Conservation (phyloP, 1,140 invertebrate genomes). For the Heterodera carotae region DNA sequence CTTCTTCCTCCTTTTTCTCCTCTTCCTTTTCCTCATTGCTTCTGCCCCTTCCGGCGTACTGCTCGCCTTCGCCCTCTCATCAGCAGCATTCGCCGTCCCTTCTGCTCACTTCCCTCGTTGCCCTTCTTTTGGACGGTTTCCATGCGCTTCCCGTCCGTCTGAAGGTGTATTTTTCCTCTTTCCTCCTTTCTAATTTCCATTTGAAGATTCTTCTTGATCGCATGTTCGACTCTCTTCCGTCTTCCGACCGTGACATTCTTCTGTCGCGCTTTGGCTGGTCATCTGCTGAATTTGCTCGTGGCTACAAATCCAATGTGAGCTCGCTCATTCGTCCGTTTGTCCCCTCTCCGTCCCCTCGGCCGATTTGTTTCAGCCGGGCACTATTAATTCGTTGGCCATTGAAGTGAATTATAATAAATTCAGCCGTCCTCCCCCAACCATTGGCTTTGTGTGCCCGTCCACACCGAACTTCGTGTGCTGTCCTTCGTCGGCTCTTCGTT, state of each 20-base stretch:
- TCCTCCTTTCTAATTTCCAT: not conserved
- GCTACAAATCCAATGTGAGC: constrained; percentile 28
- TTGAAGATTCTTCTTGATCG: constrained; percentile 36
- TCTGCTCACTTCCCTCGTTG: not conserved
- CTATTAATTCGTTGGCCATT: too few relatives aligned
- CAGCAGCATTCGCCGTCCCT: not conserved
- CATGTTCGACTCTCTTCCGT: constrained; percentile 32
- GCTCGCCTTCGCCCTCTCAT: not conserved
- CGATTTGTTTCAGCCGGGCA: not conserved
- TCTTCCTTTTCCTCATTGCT: not conserved
- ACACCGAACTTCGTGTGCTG: constrained; percentile 32
- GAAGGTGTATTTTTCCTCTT: constrained; percentile 2
- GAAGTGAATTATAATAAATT: too few relatives aligned
- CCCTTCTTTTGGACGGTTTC: constrained; percentile 15
- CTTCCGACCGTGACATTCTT: constrained; percentile 21
- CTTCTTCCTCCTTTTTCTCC: not conserved
- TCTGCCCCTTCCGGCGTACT: not conserved
- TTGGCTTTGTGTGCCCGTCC: constrained; percentile 27
- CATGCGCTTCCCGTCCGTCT: constrained; percentile 44
- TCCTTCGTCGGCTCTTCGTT: constrained; percentile 28
- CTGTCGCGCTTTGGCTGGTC: constrained; percentile 33
- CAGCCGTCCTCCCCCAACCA: not conserved
- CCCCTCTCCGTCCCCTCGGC: not conserved
- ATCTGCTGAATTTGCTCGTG: constrained; percentile 41
- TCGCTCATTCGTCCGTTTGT: not conserved